These are phyloP conservation scores for Pseudochaenichthys georgianus DNA, from an alignment of 2,797 vertebrate species.

Conservation along the genomic window DNA sequence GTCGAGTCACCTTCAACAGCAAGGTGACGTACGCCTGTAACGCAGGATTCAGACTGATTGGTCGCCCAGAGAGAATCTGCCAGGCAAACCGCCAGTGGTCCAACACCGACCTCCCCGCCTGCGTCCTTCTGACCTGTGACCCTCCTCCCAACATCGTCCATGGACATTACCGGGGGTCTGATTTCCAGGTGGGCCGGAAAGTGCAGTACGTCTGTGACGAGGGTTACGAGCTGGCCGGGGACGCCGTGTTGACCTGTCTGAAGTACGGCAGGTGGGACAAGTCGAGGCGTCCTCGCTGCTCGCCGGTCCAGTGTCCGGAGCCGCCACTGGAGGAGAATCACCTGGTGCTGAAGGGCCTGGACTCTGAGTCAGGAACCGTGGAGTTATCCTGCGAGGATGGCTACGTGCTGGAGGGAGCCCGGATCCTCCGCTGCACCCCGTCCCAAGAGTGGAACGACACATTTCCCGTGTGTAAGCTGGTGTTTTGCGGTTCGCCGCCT, in stretches of 20 bases:
- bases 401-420: slow-evolving; percentile 89
- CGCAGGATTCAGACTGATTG: slow-evolving; percentile 88
- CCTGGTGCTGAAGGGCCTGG: slow-evolving; percentile 88
- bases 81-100: slow-evolving; percentile 96
- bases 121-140: slow-evolving; percentile 90
- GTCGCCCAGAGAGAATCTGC: slow-evolving; percentile 88
- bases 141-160: slow-evolving; percentile 88
- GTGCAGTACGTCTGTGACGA: slow-evolving; percentile 92
- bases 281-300: slow-evolving; percentile 86
- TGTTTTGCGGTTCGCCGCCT: slow-evolving; percentile 89
- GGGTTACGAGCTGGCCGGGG: slow-evolving; percentile 92
- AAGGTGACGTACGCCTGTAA: slow-evolving; percentile 90
- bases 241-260: slow-evolving; percentile 92
- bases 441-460: slow-evolving; percentile 95
- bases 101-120: slow-evolving; percentile 87
- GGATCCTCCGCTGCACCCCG: slow-evolving; percentile 88
- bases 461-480: slow-evolving; percentile 92
- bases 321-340: slow-evolving; percentile 93
- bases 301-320: slow-evolving; percentile 93
- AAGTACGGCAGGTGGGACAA: slow-evolving; percentile 94
- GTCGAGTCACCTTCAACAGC: slow-evolving; percentile 88
- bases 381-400: slow-evolving; percentile 94
- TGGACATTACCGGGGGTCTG: slow-evolving; percentile 87
- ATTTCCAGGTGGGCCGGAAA: slow-evolving; percentile 90
- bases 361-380: slow-evolving; percentile 88